A percentile compares a stretch with the other conserved stretches of the same genome.
phyloP scores from a whole-genome alignment of 1,140 invertebrate species.

The Drosophila leontia region DNA sequence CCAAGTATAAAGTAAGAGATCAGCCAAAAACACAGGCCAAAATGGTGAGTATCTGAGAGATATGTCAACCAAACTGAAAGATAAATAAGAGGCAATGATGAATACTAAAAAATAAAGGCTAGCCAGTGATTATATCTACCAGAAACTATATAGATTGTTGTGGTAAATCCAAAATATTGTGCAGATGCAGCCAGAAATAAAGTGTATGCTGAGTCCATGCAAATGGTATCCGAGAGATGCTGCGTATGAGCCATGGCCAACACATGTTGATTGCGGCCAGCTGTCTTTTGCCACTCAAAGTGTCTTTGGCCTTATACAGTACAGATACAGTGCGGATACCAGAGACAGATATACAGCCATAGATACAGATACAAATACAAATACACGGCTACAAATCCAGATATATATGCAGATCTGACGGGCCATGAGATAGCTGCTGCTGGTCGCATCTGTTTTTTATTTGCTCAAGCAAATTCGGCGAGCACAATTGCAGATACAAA shows the following conservation, averaged over 20 bases:
- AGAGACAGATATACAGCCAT: not conserved
- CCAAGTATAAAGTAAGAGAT: slow-evolving; percentile 8
- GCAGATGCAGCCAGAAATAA: slow-evolving; percentile 23
- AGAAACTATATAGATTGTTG: not conserved
- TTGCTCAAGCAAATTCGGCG: slow-evolving; percentile 58
- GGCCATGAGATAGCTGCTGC: slow-evolving; percentile 26
- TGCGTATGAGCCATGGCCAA: slow-evolving; percentile 42
- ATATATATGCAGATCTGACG: slow-evolving; percentile 36
- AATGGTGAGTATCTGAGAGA: slow-evolving; percentile 21
- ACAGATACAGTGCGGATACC: slow-evolving; percentile 1
- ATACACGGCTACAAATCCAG: not conserved
- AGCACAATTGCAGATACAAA: slow-evolving; percentile 57
- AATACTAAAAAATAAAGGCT: not conserved
- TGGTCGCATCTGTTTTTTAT: slow-evolving; percentile 76
- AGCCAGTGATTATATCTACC: not conserved
- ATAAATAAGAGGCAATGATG: not conserved
- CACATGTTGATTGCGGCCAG: slow-evolving; percentile 78
- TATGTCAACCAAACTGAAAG: not conserved
- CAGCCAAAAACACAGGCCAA: slow-evolving; percentile 21
- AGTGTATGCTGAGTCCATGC: slow-evolving; percentile 20
- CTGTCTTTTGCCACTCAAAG: slow-evolving; percentile 58
- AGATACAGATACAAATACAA: not conserved
- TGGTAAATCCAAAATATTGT: not conserved
- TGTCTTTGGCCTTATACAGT: slow-evolving; percentile 32
- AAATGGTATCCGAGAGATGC: slow-evolving; percentile 12